A percentile compares a stretch with the other conserved stretches of the same genome.
Evolutionary conservation across 1,140 invertebrate genomes (phyloP).

Genomic region (Melanaphis sacchari): DNA sequence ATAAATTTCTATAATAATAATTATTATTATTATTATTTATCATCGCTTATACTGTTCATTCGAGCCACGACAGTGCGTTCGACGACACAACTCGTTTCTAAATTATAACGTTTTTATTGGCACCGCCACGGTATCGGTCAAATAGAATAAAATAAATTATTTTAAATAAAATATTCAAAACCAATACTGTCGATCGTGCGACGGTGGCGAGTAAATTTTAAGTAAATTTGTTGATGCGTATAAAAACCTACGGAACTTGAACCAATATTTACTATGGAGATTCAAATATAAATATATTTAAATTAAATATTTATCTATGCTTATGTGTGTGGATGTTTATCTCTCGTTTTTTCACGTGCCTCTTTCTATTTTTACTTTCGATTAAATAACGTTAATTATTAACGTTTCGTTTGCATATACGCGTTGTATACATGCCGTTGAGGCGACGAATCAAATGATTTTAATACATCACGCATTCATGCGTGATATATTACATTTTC

Average conservation of each 20-base stretch:
- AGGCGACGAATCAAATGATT: not conserved
- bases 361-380: not conserved
- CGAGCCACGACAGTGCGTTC: too few species aligned
- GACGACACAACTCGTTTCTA: not conserved
- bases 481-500: not conserved
- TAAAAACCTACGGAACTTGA: not conserved
- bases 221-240: not conserved
- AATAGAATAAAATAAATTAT: not conserved
- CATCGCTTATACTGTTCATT: not conserved
- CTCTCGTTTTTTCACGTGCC: not conserved
- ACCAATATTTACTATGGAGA: slow-evolving; percentile 33
- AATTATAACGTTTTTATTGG: not conserved
- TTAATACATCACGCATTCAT: not conserved
- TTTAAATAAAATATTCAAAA: not conserved
- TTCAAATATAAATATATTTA: not conserved
- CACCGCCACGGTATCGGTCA: too few species aligned
- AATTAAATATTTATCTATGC: slow-evolving; percentile 4
- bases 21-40: not conserved
- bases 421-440: too few species aligned
- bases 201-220: not conserved
- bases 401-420: not conserved
- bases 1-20: too few species aligned
- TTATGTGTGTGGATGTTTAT: not conserved
- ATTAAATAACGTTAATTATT: not conserved
- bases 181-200: not conserved